Percentiles rank a stretch among this genome's conserved stretches.
Evolutionary conservation across 2,797 vertebrate genomes (phyloP).

Genomic region (Graptemys geographica): DNA sequence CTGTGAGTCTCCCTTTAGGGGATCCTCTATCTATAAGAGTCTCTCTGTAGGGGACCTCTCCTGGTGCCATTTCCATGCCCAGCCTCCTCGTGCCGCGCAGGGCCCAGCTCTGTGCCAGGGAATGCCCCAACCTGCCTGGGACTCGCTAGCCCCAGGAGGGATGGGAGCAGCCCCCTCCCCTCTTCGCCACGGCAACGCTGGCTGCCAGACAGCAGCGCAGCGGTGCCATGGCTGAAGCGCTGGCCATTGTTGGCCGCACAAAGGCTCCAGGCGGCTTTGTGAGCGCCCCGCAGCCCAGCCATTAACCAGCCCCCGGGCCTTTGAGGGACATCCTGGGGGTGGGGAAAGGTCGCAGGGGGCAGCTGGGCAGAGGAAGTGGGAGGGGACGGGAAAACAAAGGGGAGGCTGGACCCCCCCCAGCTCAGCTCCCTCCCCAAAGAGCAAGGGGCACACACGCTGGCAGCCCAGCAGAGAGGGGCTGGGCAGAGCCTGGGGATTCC

Average conservation of each 20-base stretch:
- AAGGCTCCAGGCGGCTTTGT: conserved; percentile 71
- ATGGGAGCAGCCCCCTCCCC: conserved; percentile 45
- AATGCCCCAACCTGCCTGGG: too few species aligned
- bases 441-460: not conserved
- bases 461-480: not conserved
- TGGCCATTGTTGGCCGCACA: conserved; percentile 56
- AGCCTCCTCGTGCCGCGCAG: not conserved
- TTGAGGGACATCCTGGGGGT: conserved; percentile 66
- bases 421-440: not conserved
- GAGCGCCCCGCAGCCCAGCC: conserved; percentile 64
- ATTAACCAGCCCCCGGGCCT: conserved; percentile 70
- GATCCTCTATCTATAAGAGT: not conserved
- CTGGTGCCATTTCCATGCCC: too few species aligned
- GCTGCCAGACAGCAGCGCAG: conserved; percentile 69
- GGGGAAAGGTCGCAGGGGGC: conserved; percentile 71
- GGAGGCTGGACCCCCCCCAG: conserved; percentile 43
- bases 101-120: not conserved
- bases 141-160: not conserved
- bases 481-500: not conserved
- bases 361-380: conserved; percentile 71
- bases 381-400: conserved; percentile 65
- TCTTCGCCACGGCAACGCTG: conserved; percentile 69
- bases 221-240: conserved; percentile 63
- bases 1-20: too few species aligned
- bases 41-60: not conserved